Percentiles rank a stretch among this genome's conserved stretches.
Evolutionary conservation across 53 echinoderm and acorn worm genomes (phyloP).

Genomic region (Paelopatides confundens): DNA sequence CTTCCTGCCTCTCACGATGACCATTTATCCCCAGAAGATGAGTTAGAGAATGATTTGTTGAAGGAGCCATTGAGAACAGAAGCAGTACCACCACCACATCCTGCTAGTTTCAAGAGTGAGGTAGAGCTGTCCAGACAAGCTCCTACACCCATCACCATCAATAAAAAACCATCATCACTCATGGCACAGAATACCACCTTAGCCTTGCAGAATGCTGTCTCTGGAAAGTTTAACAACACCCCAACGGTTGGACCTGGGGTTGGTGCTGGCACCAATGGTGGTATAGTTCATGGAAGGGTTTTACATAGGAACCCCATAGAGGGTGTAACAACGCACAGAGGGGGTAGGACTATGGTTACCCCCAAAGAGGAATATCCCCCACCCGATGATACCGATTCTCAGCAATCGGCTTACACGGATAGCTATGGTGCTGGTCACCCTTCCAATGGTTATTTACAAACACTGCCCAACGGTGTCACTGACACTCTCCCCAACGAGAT

Average conservation of each 20-base stretch:
- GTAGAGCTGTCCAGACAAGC: background rate
- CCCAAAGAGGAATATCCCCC: background rate
- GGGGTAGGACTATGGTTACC: constrained; percentile 50
- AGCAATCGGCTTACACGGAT: constrained; percentile 37
- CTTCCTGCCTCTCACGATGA: constrained; percentile 75
- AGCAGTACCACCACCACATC: background rate
- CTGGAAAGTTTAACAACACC: constrained; percentile 64
- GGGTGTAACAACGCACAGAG: constrained; percentile 75
- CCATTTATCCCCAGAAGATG: constrained; percentile 28
- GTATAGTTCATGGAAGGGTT: constrained; percentile 4
- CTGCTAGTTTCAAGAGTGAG: background rate
- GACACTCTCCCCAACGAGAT: background rate
- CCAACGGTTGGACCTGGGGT: constrained; percentile 35
- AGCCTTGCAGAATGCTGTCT: constrained; percentile 88
- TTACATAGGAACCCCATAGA: constrained; percentile 90
- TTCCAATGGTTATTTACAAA: constrained; percentile 29
- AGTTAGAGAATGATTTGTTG: background rate
- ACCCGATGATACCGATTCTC: constrained; percentile 14
- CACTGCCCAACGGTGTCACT: constrained; percentile 25
- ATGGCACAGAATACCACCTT: constrained; percentile 92
- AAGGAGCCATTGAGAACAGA: background rate
- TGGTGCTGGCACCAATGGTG: background rate
- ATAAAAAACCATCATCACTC: constrained; percentile 77
- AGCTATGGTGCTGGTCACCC: constrained; percentile 8
- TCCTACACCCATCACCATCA: constrained; percentile 55